These are phyloP conservation scores for Asarcornis scutulata DNA, from an alignment of 2,113 vertebrate genomes.

Conservation along the genomic window DNA sequence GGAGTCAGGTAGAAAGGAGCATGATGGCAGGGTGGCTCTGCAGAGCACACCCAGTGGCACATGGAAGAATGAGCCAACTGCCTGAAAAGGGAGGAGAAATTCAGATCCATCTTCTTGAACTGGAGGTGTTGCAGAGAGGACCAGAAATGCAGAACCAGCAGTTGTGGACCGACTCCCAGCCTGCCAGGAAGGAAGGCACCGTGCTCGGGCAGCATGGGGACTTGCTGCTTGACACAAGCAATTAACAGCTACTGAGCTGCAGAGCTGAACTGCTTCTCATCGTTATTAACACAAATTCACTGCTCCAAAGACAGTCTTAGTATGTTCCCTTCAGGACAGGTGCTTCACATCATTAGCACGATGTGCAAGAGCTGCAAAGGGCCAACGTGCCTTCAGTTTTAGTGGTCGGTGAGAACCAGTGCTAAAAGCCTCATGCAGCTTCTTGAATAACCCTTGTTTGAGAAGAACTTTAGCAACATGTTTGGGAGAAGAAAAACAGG, in stretches of 20 bases:
- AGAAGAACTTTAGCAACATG: not conserved
- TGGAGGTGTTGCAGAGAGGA: not conserved
- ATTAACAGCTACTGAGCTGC: not conserved
- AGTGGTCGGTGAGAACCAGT: not conserved
- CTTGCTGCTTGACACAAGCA: not conserved
- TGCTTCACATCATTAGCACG: not conserved
- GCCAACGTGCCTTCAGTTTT: not conserved
- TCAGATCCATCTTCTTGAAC: not conserved
- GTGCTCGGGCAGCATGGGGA: not conserved
- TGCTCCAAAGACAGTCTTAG: not conserved
- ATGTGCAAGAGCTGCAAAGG: not conserved
- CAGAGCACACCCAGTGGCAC: fast-evolving
- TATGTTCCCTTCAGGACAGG: not conserved
- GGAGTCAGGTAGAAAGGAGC: not conserved
- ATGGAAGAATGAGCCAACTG: not conserved
- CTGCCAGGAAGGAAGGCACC: not conserved
- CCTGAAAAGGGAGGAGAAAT: not conserved
- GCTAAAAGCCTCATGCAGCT: not conserved
- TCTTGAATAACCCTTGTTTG: not conserved
- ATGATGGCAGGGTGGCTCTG: not conserved
- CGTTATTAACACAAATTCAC: not conserved
- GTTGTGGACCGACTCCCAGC: not conserved
- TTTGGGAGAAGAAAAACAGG: not conserved
- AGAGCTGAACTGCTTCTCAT: not conserved
- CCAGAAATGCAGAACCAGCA: not conserved